Evolutionary conservation across 2,888 invertebrate genomes (phyloP).

Genomic region (Caradrina kadenii): DNA sequence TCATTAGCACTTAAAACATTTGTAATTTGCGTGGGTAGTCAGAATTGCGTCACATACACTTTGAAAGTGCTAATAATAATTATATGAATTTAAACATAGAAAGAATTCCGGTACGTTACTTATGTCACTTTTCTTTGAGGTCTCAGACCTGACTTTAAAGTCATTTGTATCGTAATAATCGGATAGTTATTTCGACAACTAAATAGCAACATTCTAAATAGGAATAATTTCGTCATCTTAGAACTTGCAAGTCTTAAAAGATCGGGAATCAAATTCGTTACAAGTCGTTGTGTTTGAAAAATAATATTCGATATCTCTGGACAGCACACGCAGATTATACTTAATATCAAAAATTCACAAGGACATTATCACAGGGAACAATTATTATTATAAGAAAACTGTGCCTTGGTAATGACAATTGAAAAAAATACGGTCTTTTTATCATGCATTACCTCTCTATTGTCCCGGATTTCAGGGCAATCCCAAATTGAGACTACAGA

Average conservation of each 20-base stretch:
- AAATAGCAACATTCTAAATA: not conserved
- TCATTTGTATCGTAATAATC: not conserved
- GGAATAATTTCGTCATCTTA: slow-evolving; percentile 26
- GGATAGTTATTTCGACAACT: not conserved
- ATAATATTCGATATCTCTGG: slow-evolving; percentile 19
- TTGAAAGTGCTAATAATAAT: slow-evolving; percentile 17
- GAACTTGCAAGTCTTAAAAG: slow-evolving; percentile 3
- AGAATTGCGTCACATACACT: not conserved
- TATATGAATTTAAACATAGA: not conserved
- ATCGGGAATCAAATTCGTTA: slow-evolving; percentile 42
- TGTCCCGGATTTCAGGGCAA: not conserved
- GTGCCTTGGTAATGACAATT: not conserved
- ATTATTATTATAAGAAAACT: slow-evolving; percentile 11
- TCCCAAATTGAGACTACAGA: slow-evolving; percentile 1
- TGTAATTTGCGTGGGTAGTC: slow-evolving; percentile 25
- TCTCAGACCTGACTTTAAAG: slow-evolving; percentile 2
- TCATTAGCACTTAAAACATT: slow-evolving; percentile 10
- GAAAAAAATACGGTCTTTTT: not conserved
- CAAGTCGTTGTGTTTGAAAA: slow-evolving; percentile 39
- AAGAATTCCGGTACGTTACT: not conserved
- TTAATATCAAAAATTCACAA: slow-evolving; percentile 35
- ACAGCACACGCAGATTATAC: not conserved
- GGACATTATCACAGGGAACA: slow-evolving; percentile 44
- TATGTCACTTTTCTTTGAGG: not conserved
- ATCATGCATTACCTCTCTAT: not conserved